phyloP scores from a whole-genome alignment of 2,113 vertebrate genomes.

The Etia nguti region DNA sequence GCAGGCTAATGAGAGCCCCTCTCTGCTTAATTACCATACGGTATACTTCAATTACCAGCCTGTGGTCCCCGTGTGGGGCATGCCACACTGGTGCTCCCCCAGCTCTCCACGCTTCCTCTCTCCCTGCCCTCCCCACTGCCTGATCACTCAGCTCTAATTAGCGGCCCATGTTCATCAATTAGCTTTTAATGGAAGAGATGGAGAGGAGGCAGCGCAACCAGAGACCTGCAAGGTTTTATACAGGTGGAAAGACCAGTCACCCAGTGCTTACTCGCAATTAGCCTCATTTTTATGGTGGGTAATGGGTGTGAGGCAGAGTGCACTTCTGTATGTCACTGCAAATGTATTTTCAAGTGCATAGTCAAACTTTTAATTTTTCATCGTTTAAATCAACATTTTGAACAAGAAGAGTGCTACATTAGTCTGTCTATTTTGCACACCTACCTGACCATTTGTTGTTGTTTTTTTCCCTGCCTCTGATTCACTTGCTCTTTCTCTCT shows the following conservation, averaged over 20 bases:
- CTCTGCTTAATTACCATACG: conserved; percentile 65
- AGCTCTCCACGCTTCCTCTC: conserved; percentile 25
- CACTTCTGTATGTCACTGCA: neutral
- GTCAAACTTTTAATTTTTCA: conserved; percentile 15
- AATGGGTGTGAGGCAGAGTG: conserved; percentile 13
- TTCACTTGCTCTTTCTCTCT: neutral
- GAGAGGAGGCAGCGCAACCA: conserved; percentile 34
- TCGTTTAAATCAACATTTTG: neutral
- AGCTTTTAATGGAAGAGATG: conserved; percentile 64
- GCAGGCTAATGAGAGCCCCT: conserved; percentile 59
- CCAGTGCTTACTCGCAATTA: conserved; percentile 58
- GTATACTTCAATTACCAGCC: conserved; percentile 69
- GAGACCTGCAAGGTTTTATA: conserved; percentile 45
- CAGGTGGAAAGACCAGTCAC: conserved; percentile 57
- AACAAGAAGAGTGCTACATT: neutral
- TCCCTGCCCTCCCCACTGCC: conserved; percentile 33
- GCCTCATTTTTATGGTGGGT: conserved; percentile 36
- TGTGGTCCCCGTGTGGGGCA: conserved; percentile 56
- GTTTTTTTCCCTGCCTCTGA: neutral
- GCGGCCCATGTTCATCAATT: conserved; percentile 71
- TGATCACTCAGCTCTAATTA: conserved; percentile 69
- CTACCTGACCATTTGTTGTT: conserved; percentile 17
- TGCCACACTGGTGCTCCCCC: conserved; percentile 50
- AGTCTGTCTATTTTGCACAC: conserved; percentile 7
- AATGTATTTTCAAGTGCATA: neutral